Evolutionary conservation across 2,888 invertebrate genomes (phyloP), one percentile per base, ranked within the genome.

Genomic region (Deilephila elpenor): DNA sequence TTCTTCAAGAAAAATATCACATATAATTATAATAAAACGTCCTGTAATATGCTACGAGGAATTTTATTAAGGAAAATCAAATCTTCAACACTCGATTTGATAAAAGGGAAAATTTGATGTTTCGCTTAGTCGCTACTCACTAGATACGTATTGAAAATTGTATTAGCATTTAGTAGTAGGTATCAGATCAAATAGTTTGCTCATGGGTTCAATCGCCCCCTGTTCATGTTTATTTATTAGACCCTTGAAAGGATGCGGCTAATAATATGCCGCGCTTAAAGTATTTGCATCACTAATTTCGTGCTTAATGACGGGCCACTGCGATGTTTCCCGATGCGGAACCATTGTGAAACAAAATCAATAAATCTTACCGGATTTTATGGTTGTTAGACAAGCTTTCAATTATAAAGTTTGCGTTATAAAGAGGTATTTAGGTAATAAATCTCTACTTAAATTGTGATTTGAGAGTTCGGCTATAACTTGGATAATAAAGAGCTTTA

Each of bases 171-270:
- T 89, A 90, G 87, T 88, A 86, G 87, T 88, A 85, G 87, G 87
- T 88, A 89, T 87, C 88, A 85, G 87, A 89, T 88, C 84, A 84
- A 88, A 86, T 89, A 87, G 85, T 86, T 86, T 87, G 81, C 83
- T 81, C 84, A 83, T 87, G 84, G 86, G 86, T 83, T 84, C 84
- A 83, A 88, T 87, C 81, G 84, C 81, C 78, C 83, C 79, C 76
- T 78, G 81, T 85, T 92, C 90, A 92, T 92, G 92, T 92, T 90
- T 92, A 92, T 92, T 92, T 93, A 91, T 89, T 83, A 90, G 90
- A 85, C 89, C 89, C 89, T 88, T 85, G 85, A 89, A 87, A 87
- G 88, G 89, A 89, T 87, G 82, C 84, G 84, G 78, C 82, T 85
- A 89, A 89, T 89, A 88, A 88, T 89, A 89, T 83, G 83, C 88